Base-by-base conservation (phyloP, 2,113 vertebrate genomes). In the Salvelinus namaycush region DNA sequence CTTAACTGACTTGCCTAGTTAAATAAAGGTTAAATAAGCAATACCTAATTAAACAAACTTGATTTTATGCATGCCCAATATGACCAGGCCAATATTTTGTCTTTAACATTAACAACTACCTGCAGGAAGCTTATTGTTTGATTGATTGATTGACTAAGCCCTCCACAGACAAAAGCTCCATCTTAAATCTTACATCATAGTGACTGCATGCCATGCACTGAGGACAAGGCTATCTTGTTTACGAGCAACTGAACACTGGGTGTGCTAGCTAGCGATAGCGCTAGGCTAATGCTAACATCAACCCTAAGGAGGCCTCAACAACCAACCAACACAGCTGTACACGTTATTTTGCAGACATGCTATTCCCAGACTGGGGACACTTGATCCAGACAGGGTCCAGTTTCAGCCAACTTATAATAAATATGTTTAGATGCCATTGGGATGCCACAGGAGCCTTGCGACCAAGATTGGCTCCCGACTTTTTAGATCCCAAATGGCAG, bases 331-430 rank as follows among this genome's bases (percentile, higher is more conserved):
- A 80, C 78, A 88, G 86, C 84, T 88, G 88, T 12, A 12, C 39
- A 44, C 11, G 2, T 12, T 12, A 44, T 44, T 44, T 44, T 44
- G 39, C 77, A 83, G 87, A 14, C 69, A 78, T 83, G 83, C 86
- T 92, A 91, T 90, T 93, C 87, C 65, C 87, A 90, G 85, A 82
- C 79, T 26, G 76, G 76, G 62, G 88, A 87, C 80, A 92, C 88
- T 84, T 5, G 73, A 92, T 71, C 89, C 85, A 78, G 5, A 71
- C 60, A 26, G 78, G 84, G 70, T 91, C 83, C 76, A 77, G 76
- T 92, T 90, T 90, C 91, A 88, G 79, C 49, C 79, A 54, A 84
- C 87, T 86, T 90, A 85, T 87, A 88, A 91, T 85, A 92, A 81
- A 79, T 76, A 81, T 80, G 81, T 88, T 84, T 77, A 89, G 79